Evolutionary conservation across 1,140 invertebrate genomes (phyloP), one percentile per base, ranked within the genome.

Genomic region (Dendroctonus valens): DNA sequence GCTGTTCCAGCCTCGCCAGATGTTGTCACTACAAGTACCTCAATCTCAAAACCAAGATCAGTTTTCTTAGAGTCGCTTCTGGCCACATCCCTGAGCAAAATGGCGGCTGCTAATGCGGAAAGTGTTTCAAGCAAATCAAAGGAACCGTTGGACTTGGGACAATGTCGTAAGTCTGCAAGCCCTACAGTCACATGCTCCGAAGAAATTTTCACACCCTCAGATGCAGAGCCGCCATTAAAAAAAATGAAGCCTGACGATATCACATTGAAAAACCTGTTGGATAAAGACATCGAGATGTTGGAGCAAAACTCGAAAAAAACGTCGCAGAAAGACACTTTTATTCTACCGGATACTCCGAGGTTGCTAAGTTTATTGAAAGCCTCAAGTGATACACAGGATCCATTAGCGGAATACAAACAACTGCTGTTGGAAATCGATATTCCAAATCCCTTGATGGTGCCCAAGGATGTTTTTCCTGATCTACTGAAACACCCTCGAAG

Each of bases 391-490:
- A 78, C 78, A 37, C 42, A 49, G 38, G 86, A 87, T 75, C 87
- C 91, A 1, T 75, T 90, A 6, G 86, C 84, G 53, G 90, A 93
- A 74, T 80, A 92, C 1, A 85, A 88, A 68, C 82, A 88, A 73
- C 77, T 92, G n/a, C 82, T 91, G 12, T 82, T 82, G 44, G 87
- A 86, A 68, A 84, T 89, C 71, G 83, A 87, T 70, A 85, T 93
- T 72, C 90, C 91, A 8, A 91, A 93, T 83, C 90, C 90, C 8
- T 79, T 93, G 59, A 75, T 92, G 55, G 86, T 93, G 49, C 91
- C 91, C 26, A 87, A 90, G 74, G 85, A 90, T 73, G 84, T 86
- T 70, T 76, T 92, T 40, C 85, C 87, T 12, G 81, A 83, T 7
- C 84, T 93, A 11, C 78, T 91, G n/a, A 84, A 85, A 0, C 83